These are phyloP conservation scores for Polyommatus iphigenia DNA, from an alignment of 2,888 invertebrate genomes.

Conservation along the genomic window DNA sequence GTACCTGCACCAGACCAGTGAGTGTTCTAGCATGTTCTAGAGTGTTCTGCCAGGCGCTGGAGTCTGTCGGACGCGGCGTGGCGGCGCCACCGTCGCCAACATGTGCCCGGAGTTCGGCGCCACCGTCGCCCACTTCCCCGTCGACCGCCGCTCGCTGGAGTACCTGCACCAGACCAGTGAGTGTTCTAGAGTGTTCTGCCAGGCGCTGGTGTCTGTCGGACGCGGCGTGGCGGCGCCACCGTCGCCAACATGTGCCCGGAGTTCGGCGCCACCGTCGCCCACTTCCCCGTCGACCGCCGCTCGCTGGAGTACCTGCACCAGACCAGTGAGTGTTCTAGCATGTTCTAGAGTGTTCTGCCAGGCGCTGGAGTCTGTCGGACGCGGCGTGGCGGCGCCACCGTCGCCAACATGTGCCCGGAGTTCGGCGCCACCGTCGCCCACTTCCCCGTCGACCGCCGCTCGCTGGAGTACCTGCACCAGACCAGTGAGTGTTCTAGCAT, in stretches of 20 bases:
- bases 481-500: constrained; percentile 55
- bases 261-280: constrained; percentile 98
- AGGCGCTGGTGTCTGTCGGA: too few relatives aligned
- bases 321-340: constrained; percentile 56
- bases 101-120: constrained; percentile 99
- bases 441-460: constrained; percentile 93
- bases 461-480: constrained; percentile 90
- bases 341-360: neutral
- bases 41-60: neutral
- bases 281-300: constrained; percentile 93
- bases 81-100: constrained; percentile 94
- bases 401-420: constrained; percentile 98
- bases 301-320: constrained; percentile 92
- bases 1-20: constrained; percentile 86
- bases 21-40: constrained; percentile 41
- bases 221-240: constrained; percentile 96
- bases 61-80: constrained; percentile 90
- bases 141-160: constrained; percentile 89
- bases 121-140: constrained; percentile 96
- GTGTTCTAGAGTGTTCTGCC: too few relatives aligned
- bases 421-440: constrained; percentile 98
- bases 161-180: constrained; percentile 87
- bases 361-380: constrained; percentile 79
- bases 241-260: constrained; percentile 99
- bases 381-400: constrained; percentile 93